Evolutionary conservation across 1,140 invertebrate genomes (phyloP), one percentile per base, ranked within the genome.

Genomic region (Drosophila nannoptera): DNA sequence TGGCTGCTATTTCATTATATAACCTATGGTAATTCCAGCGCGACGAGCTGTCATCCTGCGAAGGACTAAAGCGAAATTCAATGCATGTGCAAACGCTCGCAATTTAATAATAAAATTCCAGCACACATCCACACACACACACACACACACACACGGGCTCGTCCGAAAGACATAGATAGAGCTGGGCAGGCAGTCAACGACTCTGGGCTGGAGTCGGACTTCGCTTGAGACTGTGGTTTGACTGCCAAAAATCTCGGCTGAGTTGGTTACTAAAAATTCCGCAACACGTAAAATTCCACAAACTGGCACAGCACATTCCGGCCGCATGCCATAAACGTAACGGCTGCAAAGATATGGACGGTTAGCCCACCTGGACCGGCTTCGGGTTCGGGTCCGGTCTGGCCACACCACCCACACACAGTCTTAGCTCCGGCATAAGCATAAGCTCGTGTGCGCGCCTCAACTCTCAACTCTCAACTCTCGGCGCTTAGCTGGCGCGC

Each of bases 181-280:
- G 4, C 16, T 7, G 49, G 33, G 11, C 58, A 31, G 11, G 32
- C 42, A 49, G 45, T 58, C 58, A 54, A 72, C 40, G 42, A 43
- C 12, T 53, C 36, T 36, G 2, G 54, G 16, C 11, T 32, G 40
- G 60, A 63, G 66, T 63, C 54, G 22, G 52, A 50, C 46, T 69
- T 56, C 29, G 59, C 35, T 69, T 69, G 67, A 69, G 36, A 69
- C 16, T 69, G 50, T 60, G 38, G 40, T 31, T 36, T 8, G 49
- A 35, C 14, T 42, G 22, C 4, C 42, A 53, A 72, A 58, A 72
- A 75, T 75, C 69, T 72, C 63, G 42, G 58, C 46, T 22, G 45
- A 67, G 69, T 71, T 71, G 55, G 69, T 74, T 69, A 69, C 68
- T 75, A 65, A 76, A 52, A 74, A 83, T 83, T 84, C 75, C 78